phyloP scores from a whole-genome alignment of 2,797 vertebrate species.

The Fundulus diaphanus region DNA sequence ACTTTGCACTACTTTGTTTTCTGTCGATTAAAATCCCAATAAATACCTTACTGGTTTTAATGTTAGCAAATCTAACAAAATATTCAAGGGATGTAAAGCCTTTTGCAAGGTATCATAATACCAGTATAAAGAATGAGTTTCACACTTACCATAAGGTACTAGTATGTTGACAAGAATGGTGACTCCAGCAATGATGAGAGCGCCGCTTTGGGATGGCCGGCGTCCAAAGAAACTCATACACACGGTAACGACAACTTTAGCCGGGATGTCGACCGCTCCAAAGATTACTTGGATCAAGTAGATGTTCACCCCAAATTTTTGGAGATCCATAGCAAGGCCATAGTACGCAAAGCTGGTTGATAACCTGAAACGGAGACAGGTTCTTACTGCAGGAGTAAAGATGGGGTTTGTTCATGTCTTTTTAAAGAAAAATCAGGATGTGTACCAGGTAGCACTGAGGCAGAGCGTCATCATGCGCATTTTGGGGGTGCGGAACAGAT shows the following conservation, averaged over 20 bases:
- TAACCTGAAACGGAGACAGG: conserved; percentile 78
- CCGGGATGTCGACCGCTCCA: conserved; percentile 89
- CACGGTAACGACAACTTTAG: conserved; percentile 85
- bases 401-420: background rate
- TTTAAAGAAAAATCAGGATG: conserved; percentile 7
- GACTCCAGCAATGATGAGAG: conserved; percentile 83
- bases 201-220: conserved; percentile 81
- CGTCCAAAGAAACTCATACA: conserved; percentile 86
- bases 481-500: conserved; percentile 83
- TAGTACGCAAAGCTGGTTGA: conserved; percentile 93
- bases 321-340: conserved; percentile 89
- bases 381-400: background rate
- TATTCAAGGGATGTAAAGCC: background rate
- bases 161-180: conserved; percentile 86
- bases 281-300: conserved; percentile 97
- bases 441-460: conserved; percentile 85
- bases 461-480: conserved; percentile 83
- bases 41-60: background rate
- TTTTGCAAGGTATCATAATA: background rate
- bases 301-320: conserved; percentile 89
- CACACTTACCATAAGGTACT: conserved; percentile 84
- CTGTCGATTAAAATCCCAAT: background rate
- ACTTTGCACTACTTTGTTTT: background rate
- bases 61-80: background rate
- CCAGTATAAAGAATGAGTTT: background rate